Evolutionary conservation across 2,888 invertebrate species (phyloP).

Genomic region (Andrena bucephala): DNA sequence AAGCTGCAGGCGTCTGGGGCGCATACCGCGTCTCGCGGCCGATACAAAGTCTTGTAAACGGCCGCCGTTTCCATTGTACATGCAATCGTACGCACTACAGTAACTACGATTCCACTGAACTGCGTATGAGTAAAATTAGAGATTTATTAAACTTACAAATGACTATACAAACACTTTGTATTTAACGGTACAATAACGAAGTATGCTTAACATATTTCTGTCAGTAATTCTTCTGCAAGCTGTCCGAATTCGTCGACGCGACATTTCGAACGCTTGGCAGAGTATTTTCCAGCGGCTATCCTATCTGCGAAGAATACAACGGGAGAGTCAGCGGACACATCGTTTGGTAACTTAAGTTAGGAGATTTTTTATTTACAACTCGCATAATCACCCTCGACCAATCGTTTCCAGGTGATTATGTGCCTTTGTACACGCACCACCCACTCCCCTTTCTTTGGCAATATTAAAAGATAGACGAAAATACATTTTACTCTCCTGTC

Average conservation of each 20-base stretch:
- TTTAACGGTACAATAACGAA: slow-evolving; percentile 73
- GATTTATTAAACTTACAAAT: slow-evolving; percentile 71
- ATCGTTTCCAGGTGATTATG: slow-evolving; percentile 33
- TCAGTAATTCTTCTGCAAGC: slow-evolving; percentile 47
- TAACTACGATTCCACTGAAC: slow-evolving; percentile 16
- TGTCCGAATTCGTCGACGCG: slow-evolving; percentile 29
- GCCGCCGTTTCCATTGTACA: slow-evolving; percentile 17
- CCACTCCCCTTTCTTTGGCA: slow-evolving; percentile 73
- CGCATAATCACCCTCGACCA: slow-evolving; percentile 34
- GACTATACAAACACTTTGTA: slow-evolving; percentile 70
- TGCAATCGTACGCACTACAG: slow-evolving; percentile 7
- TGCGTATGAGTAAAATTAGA: slow-evolving; percentile 64
- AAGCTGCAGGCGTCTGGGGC: slow-evolving; percentile 93
- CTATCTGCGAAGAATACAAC: slow-evolving; percentile 34
- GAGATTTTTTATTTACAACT: slow-evolving; percentile 71
- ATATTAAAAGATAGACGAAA: slow-evolving; percentile 68
- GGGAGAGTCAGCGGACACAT: slow-evolving; percentile 39
- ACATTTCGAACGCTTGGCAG: slow-evolving; percentile 33
- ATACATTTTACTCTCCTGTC: slow-evolving; percentile 64
- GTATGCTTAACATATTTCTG: slow-evolving; percentile 59
- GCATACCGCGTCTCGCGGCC: slow-evolving; percentile 94
- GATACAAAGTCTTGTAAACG: slow-evolving; percentile 95
- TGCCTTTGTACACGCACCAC: slow-evolving; percentile 63
- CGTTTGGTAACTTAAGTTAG: slow-evolving; percentile 68
- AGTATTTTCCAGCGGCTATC: slow-evolving; percentile 25